These are phyloP conservation scores for Stegana nigrithorax DNA, from an alignment of 2,888 invertebrate genomes.

Conservation along the genomic window DNA sequence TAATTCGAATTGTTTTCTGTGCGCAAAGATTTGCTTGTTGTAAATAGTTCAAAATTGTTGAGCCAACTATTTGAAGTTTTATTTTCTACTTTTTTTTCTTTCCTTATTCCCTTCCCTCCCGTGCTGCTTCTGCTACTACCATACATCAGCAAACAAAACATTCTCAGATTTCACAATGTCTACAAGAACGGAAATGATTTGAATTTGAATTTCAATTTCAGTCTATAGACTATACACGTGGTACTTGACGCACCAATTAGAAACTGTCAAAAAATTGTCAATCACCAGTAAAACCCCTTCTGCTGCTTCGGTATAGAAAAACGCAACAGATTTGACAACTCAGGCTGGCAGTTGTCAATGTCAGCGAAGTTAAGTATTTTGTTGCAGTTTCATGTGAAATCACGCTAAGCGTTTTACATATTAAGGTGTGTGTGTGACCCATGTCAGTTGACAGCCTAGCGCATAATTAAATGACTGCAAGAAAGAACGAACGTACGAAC, in stretches of 20 bases:
- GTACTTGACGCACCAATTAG: constrained; percentile 9
- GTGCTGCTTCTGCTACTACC: neutral
- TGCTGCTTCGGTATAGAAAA: neutral
- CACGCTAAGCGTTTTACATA: neutral
- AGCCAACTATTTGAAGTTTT: neutral
- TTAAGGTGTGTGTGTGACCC: constrained; percentile 33
- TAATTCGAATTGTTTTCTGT: constrained; percentile 9
- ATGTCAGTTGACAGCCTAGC: constrained; percentile 56
- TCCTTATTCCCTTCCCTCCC: too few relatives aligned
- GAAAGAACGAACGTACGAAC: too few relatives aligned
- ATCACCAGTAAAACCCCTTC: neutral
- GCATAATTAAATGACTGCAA: constrained; percentile 53
- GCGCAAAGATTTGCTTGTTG: neutral
- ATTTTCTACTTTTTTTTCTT: neutral
- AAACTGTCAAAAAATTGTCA: constrained; percentile 13
- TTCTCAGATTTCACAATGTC: too few relatives aligned
- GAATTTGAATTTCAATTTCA: too few relatives aligned
- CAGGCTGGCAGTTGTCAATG: constrained; percentile 53
- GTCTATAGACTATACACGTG: too few relatives aligned
- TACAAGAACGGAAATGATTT: neutral
- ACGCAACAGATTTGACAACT: constrained; percentile 43
- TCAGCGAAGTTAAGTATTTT: constrained; percentile 30
- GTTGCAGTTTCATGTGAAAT: neutral
- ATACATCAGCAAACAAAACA: neutral
- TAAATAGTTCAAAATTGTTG: constrained; percentile 2